These are phyloP conservation scores for Platyura marginata DNA, from an alignment of 1,140 invertebrate genomes.

Conservation along the genomic window DNA sequence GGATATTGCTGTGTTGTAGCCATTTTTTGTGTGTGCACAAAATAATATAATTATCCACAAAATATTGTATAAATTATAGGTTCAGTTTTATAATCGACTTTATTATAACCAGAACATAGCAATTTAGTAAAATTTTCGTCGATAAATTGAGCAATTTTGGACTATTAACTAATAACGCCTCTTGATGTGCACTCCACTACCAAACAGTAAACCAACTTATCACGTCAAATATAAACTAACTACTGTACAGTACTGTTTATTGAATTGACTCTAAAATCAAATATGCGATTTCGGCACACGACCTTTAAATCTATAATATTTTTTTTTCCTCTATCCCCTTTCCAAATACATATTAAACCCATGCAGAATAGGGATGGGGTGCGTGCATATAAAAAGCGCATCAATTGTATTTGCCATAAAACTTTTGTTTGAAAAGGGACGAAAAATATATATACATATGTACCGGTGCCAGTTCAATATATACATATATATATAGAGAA, in stretches of 20 bases:
- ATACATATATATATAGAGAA: too few species aligned
- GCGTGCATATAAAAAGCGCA: background rate
- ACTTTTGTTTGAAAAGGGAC: too few species aligned
- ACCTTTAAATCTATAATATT: background rate
- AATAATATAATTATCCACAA: background rate
- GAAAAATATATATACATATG: too few species aligned
- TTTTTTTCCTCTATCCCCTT: background rate
- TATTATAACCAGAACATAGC: background rate
- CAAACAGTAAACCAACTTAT: too few species aligned
- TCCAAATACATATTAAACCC: background rate
- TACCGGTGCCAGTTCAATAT: too few species aligned
- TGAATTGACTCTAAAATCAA: background rate
- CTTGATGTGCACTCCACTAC: too few species aligned
- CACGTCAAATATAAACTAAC: background rate
- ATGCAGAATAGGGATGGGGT: background rate
- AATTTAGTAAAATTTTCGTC: too few species aligned
- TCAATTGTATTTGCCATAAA: background rate
- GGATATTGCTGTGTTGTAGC: background rate
- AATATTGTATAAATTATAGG: background rate
- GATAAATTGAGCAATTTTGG: too few species aligned
- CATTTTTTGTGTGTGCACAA: background rate
- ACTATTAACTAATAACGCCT: too few species aligned
- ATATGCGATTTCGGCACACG: background rate
- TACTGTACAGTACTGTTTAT: background rate
- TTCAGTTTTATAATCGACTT: background rate